Evolutionary conservation across 2,797 vertebrate genomes (phyloP), one percentile per base, ranked within the genome.

Genomic region (Oceanodroma leucorhoa): DNA sequence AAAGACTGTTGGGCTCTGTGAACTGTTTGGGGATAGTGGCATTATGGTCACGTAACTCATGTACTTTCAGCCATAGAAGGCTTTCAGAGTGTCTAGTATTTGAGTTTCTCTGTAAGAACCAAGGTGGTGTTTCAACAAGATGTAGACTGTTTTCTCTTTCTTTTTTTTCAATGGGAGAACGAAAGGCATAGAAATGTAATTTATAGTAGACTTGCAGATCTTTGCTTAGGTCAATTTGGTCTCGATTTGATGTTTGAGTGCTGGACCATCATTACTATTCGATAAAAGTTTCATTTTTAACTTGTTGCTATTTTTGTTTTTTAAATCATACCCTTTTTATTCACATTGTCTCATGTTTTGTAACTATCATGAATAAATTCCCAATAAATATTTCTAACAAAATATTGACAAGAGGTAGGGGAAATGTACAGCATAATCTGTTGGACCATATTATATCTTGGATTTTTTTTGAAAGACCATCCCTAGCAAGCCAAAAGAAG

Each of bases 11-110:
- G 23, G 24, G 1, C 32, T 66, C 36, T 80, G 17, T 8, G 4
- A 80, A 15, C 32, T 81, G 11, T 61, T 34, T 23, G 14, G 23
- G 11, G 6, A 11, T 26, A 9, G 36, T 61, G 67, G 19, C 1
- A 0, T 36, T 77, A 14, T 6, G 36, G 15, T 43, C 29, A 3
- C 0, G 0, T 26, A 48, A 57, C 21, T 53, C 6, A 1, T 2
- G 8, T 67, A n/a, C 34, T 80, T 62, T 40, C 58, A 50, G n/a
- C n/a, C 57, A 15, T 7, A 27, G 15, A n/a, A 61, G 20, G 6
- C 29, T 65, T 60, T 61, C 48, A 34, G 41, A 14, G 54, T 22
- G 17, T 77, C n/a, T 60, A 27, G 10, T 82, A 5, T 53, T 73
- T 36, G 40, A 82, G 48, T 34, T 84, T 43, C 48, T 75, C 30